Conservation (phyloP, 2,797 vertebrate genomes). For the Rhinichthys osculus region DNA sequence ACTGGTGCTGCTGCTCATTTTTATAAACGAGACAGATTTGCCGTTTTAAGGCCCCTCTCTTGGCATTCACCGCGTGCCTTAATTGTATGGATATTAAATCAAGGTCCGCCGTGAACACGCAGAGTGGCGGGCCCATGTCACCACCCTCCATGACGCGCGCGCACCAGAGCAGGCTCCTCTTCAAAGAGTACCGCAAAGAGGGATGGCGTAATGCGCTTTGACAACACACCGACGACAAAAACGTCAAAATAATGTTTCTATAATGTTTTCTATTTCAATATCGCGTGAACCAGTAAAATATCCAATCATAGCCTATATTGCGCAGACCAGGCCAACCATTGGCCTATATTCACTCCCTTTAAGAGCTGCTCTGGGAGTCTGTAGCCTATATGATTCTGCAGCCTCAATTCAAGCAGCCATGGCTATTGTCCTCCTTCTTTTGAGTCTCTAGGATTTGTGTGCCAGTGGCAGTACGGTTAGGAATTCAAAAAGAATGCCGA, state of each 20-base stretch:
- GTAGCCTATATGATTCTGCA: constrained; percentile 27
- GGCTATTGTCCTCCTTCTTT: constrained; percentile 54
- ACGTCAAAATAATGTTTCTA: constrained; percentile 2
- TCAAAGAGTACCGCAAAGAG: constrained; percentile 44
- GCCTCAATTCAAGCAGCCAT: constrained; percentile 41
- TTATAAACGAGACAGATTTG: background rate
- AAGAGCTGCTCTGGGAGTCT: constrained; percentile 15
- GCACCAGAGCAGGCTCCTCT: constrained; percentile 30
- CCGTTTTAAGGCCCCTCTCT: constrained; percentile 78
- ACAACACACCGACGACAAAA: constrained; percentile 24
- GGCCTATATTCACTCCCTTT: constrained; percentile 42
- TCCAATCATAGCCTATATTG: background rate
- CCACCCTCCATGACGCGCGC: constrained; percentile 29
- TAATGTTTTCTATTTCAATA: background rate
- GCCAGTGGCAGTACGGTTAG: constrained; percentile 19
- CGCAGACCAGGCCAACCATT: constrained; percentile 42
- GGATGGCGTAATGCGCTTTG: constrained; percentile 50
- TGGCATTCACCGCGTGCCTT: constrained; percentile 97
- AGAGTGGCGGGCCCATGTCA: constrained; percentile 80
- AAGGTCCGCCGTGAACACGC: constrained; percentile 95
- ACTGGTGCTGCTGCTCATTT: background rate
- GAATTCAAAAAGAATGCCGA: constrained; percentile 22
- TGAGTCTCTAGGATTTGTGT: constrained; percentile 3
- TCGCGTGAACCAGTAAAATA: background rate
- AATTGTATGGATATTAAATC: constrained; percentile 88